phyloP scores from a whole-genome alignment of 2,113 vertebrate species.

The Xenopus laevis region DNA sequence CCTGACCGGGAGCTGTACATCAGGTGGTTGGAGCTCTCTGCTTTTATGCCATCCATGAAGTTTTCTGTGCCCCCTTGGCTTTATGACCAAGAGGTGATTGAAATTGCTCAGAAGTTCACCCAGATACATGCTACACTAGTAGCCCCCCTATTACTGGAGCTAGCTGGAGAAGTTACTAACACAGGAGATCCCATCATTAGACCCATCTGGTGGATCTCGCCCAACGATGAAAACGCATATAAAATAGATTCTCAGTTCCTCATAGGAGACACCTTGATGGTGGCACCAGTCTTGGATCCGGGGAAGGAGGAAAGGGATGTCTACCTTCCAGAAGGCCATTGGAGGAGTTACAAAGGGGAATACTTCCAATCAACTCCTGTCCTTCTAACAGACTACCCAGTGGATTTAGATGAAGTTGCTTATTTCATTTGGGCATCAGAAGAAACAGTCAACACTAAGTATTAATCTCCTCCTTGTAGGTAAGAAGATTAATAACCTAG shows the following conservation, averaged over 20 bases:
- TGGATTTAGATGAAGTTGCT: constrained; percentile 88
- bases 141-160: constrained; percentile 84
- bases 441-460: no score
- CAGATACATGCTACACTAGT: constrained; percentile 84
- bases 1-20: constrained; percentile 91
- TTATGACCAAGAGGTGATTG: constrained; percentile 84
- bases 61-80: constrained; percentile 93
- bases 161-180: constrained; percentile 82
- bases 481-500: no score
- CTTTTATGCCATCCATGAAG: constrained; percentile 98
- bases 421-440: constrained; percentile 81
- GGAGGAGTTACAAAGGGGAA: constrained; percentile 94
- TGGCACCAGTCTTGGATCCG: constrained; percentile 89
- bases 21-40: constrained; percentile 90
- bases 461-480: no score
- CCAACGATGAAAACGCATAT: constrained; percentile 78
- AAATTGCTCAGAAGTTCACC: constrained; percentile 86
- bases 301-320: constrained; percentile 92
- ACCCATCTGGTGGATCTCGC: constrained; percentile 96
- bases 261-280: constrained; percentile 93
- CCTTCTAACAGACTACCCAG: constrained; percentile 85
- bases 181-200: constrained; percentile 93
- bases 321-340: constrained; percentile 86
- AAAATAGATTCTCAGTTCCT: constrained; percentile 93
- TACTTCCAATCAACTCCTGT: constrained; percentile 83